Conservation (phyloP, 2,888 invertebrate species). For the Coecobrya sp. region DNA sequence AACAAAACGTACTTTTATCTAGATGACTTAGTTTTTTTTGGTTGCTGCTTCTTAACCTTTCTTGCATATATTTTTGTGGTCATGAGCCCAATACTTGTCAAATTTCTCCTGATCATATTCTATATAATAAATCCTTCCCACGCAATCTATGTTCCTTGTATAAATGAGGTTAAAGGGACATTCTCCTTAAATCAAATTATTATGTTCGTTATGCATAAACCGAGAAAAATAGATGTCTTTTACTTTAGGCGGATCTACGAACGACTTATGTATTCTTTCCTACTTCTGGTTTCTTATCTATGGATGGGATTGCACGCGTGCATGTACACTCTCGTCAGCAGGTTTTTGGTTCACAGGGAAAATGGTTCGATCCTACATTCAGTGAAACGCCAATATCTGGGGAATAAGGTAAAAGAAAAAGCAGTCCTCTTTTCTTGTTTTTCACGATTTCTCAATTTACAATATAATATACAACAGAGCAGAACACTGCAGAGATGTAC, state of each 20-base stretch:
- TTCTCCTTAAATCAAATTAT: slow-evolving; percentile 25
- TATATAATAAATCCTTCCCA: no score
- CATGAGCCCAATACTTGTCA: neutral
- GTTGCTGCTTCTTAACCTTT: neutral
- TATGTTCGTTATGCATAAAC: slow-evolving; percentile 25
- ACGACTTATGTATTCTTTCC: slow-evolving; percentile 12
- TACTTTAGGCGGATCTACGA: slow-evolving; percentile 5
- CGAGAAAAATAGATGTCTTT: neutral
- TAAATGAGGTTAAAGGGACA: slow-evolving; percentile 12
- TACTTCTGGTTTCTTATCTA: neutral
- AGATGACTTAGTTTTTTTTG: neutral
- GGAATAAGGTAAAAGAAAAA: slow-evolving; percentile 14
- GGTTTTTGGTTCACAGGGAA: neutral
- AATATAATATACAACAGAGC: neutral
- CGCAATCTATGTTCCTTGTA: no score
- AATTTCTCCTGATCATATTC: no score
- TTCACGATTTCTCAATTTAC: slow-evolving; percentile 8
- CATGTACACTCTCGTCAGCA: neutral
- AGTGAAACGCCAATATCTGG: neutral
- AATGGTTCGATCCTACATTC: neutral
- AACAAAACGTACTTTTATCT: neutral
- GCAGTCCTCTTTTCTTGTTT: neutral
- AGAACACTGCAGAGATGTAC: neutral
- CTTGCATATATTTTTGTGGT: neutral
- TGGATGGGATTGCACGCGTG: neutral